phyloP scores from a whole-genome alignment of 2,888 invertebrate species.

The Amblyteles armatorius region DNA sequence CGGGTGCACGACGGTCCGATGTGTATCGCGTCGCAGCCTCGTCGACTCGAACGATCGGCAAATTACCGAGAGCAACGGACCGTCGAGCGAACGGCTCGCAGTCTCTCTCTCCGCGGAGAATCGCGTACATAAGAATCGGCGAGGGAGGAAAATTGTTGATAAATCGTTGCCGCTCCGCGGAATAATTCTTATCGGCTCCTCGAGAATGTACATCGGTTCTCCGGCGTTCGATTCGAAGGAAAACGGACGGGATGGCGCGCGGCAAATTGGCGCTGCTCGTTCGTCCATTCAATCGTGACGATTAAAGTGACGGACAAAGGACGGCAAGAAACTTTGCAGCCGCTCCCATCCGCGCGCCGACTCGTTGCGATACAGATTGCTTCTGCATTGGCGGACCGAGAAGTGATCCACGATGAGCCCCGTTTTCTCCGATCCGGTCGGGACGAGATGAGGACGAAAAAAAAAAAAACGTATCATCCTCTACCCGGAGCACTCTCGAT shows the following conservation, averaged over 20 bases:
- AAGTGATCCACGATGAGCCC: constrained; percentile 1
- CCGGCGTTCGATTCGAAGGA: background rate
- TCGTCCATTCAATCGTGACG: constrained; percentile 29
- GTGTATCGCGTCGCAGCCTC: constrained; percentile 13
- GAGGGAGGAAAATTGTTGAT: background rate
- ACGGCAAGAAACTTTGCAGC: constrained; percentile 4
- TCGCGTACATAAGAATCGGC: background rate
- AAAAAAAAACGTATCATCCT: no score
- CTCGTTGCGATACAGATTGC: background rate
- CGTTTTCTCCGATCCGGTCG: constrained; percentile 33
- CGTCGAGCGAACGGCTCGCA: constrained; percentile 16
- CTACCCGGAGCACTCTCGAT: constrained; percentile 31
- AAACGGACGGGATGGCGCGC: constrained; percentile 14
- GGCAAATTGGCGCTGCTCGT: background rate
- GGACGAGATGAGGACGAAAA: background rate
- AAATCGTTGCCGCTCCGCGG: background rate
- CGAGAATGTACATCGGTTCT: constrained; percentile 41
- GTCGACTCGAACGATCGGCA: constrained; percentile 29
- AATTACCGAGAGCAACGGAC: constrained; percentile 45
- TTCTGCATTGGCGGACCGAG: no score
- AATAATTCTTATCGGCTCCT: constrained; percentile 44
- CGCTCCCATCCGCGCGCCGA: background rate
- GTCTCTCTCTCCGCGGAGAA: background rate
- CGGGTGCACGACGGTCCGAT: constrained; percentile 39
- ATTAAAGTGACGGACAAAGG: constrained; percentile 39